phyloP scores from a whole-genome alignment of 2,113 vertebrate species.

The Jaculus jaculus region DNA sequence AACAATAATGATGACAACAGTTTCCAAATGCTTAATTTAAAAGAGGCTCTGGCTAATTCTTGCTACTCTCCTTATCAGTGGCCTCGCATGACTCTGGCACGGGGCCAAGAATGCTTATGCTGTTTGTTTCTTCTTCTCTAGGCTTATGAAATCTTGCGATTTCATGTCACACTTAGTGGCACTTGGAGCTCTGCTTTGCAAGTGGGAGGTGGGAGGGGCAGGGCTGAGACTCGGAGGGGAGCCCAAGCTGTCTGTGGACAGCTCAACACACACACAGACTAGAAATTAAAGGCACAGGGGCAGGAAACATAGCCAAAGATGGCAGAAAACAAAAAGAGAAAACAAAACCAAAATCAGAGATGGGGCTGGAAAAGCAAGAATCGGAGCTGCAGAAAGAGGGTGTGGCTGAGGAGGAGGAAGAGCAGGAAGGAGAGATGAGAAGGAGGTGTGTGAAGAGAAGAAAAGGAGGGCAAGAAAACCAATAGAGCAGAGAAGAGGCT shows the following conservation, averaged over 20 bases:
- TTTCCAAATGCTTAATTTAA: constrained; percentile 61
- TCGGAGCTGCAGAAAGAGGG: too few relatives aligned
- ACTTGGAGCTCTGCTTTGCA: neutral
- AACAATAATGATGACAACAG: neutral
- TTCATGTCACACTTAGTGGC: neutral
- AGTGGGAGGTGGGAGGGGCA: neutral
- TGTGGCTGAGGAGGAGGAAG: neutral
- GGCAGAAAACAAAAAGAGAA: neutral
- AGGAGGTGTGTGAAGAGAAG: neutral
- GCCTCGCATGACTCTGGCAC: constrained; percentile 21
- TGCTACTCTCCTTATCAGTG: neutral
- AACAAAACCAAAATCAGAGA: too few relatives aligned
- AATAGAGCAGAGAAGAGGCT: neutral
- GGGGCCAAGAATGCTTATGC: neutral
- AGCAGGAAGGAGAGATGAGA: neutral
- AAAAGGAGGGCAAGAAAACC: neutral
- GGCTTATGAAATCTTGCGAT: constrained; percentile 27
- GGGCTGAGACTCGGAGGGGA: neutral
- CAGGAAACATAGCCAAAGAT: constrained; percentile 16
- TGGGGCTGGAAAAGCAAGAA: neutral
- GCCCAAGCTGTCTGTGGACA: constrained; percentile 40
- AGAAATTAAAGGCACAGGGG: constrained; percentile 45
- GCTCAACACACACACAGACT: constrained; percentile 63
- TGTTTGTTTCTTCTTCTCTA: constrained; percentile 21
- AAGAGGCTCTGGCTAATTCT: constrained; percentile 43